These are phyloP conservation scores for Hucho hucho DNA, from an alignment of 2,113 vertebrate species.

Conservation along the genomic window DNA sequence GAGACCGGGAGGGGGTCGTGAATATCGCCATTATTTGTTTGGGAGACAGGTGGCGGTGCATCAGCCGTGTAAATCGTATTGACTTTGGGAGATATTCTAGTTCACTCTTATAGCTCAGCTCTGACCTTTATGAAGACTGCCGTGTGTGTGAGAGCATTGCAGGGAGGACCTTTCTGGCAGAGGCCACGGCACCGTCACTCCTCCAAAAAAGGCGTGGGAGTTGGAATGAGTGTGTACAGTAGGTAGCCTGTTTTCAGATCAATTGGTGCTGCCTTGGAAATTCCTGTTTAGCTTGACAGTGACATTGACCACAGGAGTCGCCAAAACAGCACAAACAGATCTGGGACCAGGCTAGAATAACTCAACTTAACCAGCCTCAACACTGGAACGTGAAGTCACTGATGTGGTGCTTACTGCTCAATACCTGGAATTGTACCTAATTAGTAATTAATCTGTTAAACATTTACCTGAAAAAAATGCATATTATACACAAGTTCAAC, in stretches of 20 bases:
- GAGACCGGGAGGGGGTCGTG: constrained; percentile 61
- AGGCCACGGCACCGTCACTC: background rate
- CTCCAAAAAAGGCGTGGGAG: too few relatives aligned
- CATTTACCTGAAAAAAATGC: constrained; percentile 41
- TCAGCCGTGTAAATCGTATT: constrained; percentile 72
- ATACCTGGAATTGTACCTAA: constrained; percentile 46
- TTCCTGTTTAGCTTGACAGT: background rate
- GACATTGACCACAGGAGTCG: background rate
- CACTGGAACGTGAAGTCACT: background rate
- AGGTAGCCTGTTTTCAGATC: too few relatives aligned
- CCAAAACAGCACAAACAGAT: background rate
- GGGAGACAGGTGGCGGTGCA: constrained; percentile 74
- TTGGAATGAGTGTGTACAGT: too few relatives aligned
- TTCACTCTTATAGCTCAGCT: constrained; percentile 68
- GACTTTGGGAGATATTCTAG: constrained; percentile 73
- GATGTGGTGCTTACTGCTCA: background rate
- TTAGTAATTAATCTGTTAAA: constrained; percentile 27
- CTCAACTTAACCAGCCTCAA: too few relatives aligned
- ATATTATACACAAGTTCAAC: constrained; percentile 51
- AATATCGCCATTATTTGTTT: constrained; percentile 72
- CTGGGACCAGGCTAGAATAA: too few relatives aligned
- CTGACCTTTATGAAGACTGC: constrained; percentile 70
- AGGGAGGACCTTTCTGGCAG: constrained; percentile 1
- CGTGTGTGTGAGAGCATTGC: constrained; percentile 40
- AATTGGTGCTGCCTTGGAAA: background rate